Evolutionary conservation across 2,797 vertebrate species (phyloP), one percentile per base, ranked within the genome.

Genomic region (Dendrocincla fuliginosa): DNA sequence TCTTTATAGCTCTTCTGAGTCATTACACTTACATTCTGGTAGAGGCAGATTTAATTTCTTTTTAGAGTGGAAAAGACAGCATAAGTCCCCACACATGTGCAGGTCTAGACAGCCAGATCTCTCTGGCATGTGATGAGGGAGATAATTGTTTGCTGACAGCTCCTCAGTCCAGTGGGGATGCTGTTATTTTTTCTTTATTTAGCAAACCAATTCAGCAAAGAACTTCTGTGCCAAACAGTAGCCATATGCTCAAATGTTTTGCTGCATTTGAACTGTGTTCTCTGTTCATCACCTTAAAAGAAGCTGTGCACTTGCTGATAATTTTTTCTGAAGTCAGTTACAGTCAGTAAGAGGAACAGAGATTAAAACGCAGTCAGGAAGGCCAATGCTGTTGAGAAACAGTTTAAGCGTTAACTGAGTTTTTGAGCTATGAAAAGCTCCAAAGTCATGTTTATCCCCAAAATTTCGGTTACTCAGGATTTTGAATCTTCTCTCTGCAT

Each of bases 1-100:
- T 49, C 33, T 88, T 91, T 93, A 73, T 74, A 67, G 55, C 30
- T 69, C 42, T 93, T 83, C 83, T 91, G 84, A 95, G 64, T 91
- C 75, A 91, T 28, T 79, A 25, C 20, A 74, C 16, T 82, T 90
- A 19, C 16, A 68, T 69, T 87, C 56, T 94, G 60, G 46, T 68
- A 92, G 84, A 71, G 17, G n/a, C 13, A 42, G 23, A 5, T 15
- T 8, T 28, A 52, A 53, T 53, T 30, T 67, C 13, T 18, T 35
- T 50, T 42, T 50, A 32, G 11, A 41, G 30, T 67, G 37, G 56
- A 89, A 82, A 89, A 89, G 14, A 64, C 70, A 69, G 44, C 27
- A 6, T 60, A 87, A 70, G 44, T 70, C 68, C 46, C 56, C 19
- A 47, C 8, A 76, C 2, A 1, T 20, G 33, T 70, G 75, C 52